Percentiles rank a stretch among this genome's conserved stretches.
Evolutionary conservation across 2,888 invertebrate species (phyloP).

Genomic region (Cyrtodaria siliqua): DNA sequence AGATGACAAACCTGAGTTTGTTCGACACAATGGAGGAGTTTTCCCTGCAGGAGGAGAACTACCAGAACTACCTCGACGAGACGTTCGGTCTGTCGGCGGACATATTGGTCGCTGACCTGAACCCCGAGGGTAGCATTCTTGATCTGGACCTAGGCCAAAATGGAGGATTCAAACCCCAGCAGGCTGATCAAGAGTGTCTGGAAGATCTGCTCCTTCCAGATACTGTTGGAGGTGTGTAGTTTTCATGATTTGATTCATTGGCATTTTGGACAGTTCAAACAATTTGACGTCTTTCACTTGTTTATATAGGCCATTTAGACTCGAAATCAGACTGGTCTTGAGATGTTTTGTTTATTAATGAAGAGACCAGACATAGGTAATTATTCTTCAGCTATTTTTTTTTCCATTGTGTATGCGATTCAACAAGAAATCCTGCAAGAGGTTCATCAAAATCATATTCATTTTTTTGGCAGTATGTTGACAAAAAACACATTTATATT

Average conservation of each 20-base stretch:
- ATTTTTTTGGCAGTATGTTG: no score
- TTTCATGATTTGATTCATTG: no score
- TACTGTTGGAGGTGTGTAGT: conserved; percentile 40
- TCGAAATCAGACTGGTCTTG: no score
- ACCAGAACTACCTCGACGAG: conserved; percentile 52
- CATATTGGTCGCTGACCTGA: conserved; percentile 61
- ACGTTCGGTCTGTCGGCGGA: conserved; percentile 56
- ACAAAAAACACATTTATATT: conserved; percentile 21
- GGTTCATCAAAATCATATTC: no score
- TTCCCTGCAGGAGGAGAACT: conserved; percentile 44
- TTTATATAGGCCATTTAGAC: no score
- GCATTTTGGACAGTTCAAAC: no score
- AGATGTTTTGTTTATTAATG: no score
- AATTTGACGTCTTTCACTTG: no score
- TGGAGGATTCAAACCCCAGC: conserved; percentile 34
- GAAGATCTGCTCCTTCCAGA: conserved; percentile 48
- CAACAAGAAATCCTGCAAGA: no score
- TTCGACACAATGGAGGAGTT: conserved; percentile 58
- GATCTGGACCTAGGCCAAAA: conserved; percentile 42
- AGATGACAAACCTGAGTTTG: conserved; percentile 27
- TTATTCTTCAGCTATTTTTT: neutral
- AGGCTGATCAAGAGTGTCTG: conserved; percentile 26
- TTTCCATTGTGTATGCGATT: neutral
- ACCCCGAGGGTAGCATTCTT: conserved; percentile 51
- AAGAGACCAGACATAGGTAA: no score